Evolutionary conservation across 1,140 invertebrate species (phyloP), one percentile per base, ranked within the genome.

Genomic region (Globodera rostochiensis): DNA sequence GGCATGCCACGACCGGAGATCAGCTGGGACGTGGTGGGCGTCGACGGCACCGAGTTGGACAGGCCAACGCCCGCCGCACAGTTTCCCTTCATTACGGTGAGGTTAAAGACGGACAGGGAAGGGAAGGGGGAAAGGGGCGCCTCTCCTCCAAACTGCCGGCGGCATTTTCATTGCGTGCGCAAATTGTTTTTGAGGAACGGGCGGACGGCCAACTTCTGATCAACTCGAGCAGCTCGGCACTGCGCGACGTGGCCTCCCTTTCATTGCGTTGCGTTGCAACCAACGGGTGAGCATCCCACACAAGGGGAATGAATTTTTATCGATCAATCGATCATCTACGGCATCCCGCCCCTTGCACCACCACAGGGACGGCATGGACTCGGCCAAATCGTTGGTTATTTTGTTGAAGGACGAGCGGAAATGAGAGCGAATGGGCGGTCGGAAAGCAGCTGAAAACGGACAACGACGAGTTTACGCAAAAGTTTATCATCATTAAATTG

Each of bases 31-130:
- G 66, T 82, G 36, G 78, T 82, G 9, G 81, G 49, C n/a, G 49
- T 70, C 3, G 80, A 81, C 60, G 75, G 69, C 50, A 76, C 45
- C 9, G 64, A 70, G 66, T 25, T 78, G 77, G 9, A 69, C 46
- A 78, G 50, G 50, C 53, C 53, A 6, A 66, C 4, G 13, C 67
- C 81, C 11, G 73, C 80, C 13, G 69, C n/a, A 6, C 45, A 82
- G 73, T 82, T 25, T 71, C 81, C 81, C 1, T 82, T 82, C 57
- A 82, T 82, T 64, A 57, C 46, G 76, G 81, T 82, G 70, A 6
- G 19, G 6, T 13, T 9, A 8, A n/a, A 78, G 46, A 60, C 11
- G 36, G 36, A 36, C 9, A 49, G 46, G 19, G 15, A 53, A 53
- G 15, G 53, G 53, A 64, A 19, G 11, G 57, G 57, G 0, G 57